These are phyloP conservation scores for Athene cunicularia DNA, from an alignment of 2,113 vertebrate genomes.

Conservation along the genomic window DNA sequence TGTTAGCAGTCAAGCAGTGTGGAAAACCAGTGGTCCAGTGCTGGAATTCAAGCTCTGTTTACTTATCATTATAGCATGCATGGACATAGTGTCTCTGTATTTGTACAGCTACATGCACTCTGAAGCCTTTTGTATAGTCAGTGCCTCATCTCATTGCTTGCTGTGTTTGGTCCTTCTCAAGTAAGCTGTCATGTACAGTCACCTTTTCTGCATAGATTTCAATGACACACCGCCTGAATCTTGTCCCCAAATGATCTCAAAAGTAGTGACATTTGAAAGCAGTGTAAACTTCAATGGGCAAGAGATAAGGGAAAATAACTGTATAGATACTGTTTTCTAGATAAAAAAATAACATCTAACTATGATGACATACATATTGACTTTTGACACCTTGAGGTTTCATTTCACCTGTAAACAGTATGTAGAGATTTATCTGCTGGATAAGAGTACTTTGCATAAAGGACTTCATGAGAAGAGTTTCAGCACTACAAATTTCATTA, in stretches of 20 bases:
- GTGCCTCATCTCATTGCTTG: background rate
- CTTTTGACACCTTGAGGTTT: background rate
- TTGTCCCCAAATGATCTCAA: background rate
- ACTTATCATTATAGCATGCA: background rate
- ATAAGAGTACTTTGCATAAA: background rate
- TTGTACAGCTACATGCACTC: accelerated
- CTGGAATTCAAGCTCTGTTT: background rate
- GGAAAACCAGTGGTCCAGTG: background rate
- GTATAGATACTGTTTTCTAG: background rate
- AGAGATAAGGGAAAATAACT: background rate
- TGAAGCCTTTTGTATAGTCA: background rate
- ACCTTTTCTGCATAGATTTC: background rate
- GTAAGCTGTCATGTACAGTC: background rate
- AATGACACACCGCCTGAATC: background rate
- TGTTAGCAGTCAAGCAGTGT: background rate
- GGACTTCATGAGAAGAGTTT: background rate
- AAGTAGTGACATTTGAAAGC: background rate
- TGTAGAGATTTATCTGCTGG: background rate
- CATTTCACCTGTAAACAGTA: accelerated
- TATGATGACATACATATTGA: accelerated
- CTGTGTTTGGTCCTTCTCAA: background rate
- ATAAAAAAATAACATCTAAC: background rate
- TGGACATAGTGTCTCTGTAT: background rate
- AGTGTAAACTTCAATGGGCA: background rate
- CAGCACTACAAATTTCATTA: background rate